Conservation (phyloP, 2,888 invertebrate species). For the Orthosia gracilis region DNA sequence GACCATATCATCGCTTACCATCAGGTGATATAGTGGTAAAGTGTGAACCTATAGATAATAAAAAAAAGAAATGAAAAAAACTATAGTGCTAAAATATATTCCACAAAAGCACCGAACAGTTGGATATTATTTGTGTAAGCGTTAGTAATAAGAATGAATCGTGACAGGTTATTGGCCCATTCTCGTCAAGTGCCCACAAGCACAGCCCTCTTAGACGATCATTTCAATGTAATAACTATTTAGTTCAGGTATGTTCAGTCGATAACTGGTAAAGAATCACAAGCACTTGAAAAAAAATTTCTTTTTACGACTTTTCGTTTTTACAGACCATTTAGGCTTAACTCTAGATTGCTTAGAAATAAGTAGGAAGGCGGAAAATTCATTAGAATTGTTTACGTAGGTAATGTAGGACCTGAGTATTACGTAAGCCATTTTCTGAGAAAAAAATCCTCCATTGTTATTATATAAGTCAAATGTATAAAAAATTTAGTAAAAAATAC, state of each 20-base stretch:
- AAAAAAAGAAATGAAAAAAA: too few species aligned
- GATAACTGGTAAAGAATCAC: not conserved
- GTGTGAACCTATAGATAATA: too few species aligned
- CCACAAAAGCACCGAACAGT: not conserved
- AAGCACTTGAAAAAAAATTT: not conserved
- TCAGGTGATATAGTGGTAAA: too few species aligned
- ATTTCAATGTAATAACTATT: slow-evolving; percentile 22
- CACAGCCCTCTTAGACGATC: slow-evolving; percentile 4
- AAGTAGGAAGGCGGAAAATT: not conserved
- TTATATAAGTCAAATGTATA: not conserved
- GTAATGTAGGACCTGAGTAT: not conserved
- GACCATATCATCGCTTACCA: too few species aligned
- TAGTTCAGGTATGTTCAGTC: not conserved
- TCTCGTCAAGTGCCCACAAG: slow-evolving; percentile 3
- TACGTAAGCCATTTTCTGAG: not conserved
- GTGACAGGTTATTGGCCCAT: slow-evolving; percentile 29
- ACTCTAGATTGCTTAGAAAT: not conserved
- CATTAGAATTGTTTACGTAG: not conserved
- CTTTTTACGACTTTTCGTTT: not conserved
- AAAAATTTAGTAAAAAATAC: not conserved
- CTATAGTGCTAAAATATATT: slow-evolving; percentile 5
- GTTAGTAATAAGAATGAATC: slow-evolving; percentile 39
- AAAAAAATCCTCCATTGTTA: not conserved
- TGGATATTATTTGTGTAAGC: slow-evolving; percentile 15
- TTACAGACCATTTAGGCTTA: not conserved